Percentiles rank a stretch among this genome's conserved stretches.
Conservation (phyloP, 2,797 vertebrate species). For the Chaetodon trifasciatus region DNA sequence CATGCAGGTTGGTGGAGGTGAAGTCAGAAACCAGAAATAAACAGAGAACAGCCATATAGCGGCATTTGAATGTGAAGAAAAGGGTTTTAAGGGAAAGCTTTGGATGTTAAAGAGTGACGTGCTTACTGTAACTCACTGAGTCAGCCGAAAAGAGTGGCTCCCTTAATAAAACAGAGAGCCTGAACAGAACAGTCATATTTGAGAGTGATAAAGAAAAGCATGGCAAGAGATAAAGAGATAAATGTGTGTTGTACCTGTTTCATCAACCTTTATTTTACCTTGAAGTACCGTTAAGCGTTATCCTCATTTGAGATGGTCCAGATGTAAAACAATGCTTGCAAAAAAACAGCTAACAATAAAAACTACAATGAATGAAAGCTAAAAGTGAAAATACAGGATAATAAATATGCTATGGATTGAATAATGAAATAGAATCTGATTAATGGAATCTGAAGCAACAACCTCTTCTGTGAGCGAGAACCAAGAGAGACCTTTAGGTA, state of each 20-base stretch:
- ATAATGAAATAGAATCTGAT: no score
- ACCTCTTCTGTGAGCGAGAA: no score
- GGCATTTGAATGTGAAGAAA: background rate
- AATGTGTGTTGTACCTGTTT: background rate
- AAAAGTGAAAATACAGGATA: no score
- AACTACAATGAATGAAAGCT: no score
- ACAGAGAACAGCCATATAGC: background rate
- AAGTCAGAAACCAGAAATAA: constrained; percentile 28
- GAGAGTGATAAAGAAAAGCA: background rate
- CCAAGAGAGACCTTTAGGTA: no score
- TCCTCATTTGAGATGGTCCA: no score
- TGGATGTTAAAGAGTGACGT: background rate
- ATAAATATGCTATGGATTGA: no score
- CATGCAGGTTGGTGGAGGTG: constrained; percentile 5
- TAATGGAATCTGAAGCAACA: no score
- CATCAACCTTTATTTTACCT: no score
- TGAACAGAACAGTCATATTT: background rate
- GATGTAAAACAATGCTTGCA: no score
- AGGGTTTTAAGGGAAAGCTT: background rate
- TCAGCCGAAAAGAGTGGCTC: background rate
- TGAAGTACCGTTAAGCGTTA: no score
- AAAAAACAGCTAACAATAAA: no score
- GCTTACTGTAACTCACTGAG: background rate
- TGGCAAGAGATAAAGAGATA: background rate
- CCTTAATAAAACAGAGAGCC: background rate